phyloP scores from a whole-genome alignment of 1,140 invertebrate genomes.

The Drosophila willistoni region DNA sequence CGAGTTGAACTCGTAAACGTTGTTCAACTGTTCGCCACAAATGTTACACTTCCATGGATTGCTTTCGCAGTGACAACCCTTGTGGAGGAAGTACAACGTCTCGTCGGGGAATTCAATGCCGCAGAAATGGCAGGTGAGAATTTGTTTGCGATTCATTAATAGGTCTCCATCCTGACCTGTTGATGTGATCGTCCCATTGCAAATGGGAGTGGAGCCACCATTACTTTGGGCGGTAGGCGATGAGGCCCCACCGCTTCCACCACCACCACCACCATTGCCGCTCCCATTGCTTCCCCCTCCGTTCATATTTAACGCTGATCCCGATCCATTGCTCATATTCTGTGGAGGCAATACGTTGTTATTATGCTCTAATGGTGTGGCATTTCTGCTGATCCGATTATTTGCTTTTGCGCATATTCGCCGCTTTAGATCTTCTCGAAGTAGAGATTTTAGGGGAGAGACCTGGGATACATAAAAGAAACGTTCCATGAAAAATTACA shows the following conservation, averaged over 20 bases:
- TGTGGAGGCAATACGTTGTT: slow-evolving; percentile 58
- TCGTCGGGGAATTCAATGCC: slow-evolving; percentile 97
- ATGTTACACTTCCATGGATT: slow-evolving; percentile 99
- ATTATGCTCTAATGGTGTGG: slow-evolving; percentile 73
- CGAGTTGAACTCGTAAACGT: slow-evolving; percentile 98
- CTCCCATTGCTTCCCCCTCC: slow-evolving; percentile 34
- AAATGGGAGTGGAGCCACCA: slow-evolving; percentile 82
- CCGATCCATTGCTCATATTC: slow-evolving; percentile 51
- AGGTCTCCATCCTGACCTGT: slow-evolving; percentile 85
- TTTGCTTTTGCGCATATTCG: slow-evolving; percentile 87
- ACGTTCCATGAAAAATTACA: too few species aligned
- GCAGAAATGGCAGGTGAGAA: slow-evolving; percentile 93
- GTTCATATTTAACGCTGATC: slow-evolving; percentile 13
- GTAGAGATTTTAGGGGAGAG: slow-evolving; percentile 91
- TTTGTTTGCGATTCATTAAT: slow-evolving; percentile 83
- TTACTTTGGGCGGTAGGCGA: slow-evolving; percentile 33
- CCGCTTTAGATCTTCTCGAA: slow-evolving; percentile 91
- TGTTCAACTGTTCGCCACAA: slow-evolving; percentile 95
- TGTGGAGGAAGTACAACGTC: slow-evolving; percentile 97
- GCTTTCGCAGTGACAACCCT: slow-evolving; percentile 97
- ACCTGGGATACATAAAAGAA: slow-evolving; percentile 83
- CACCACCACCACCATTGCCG: slow-evolving; percentile 40
- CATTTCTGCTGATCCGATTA: slow-evolving; percentile 83
- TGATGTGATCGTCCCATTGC: slow-evolving; percentile 87
- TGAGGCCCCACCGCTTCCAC: slow-evolving; percentile 30